phyloP scores from a whole-genome alignment of 2,888 invertebrate species.

The Diaprepes abbreviatus region DNA sequence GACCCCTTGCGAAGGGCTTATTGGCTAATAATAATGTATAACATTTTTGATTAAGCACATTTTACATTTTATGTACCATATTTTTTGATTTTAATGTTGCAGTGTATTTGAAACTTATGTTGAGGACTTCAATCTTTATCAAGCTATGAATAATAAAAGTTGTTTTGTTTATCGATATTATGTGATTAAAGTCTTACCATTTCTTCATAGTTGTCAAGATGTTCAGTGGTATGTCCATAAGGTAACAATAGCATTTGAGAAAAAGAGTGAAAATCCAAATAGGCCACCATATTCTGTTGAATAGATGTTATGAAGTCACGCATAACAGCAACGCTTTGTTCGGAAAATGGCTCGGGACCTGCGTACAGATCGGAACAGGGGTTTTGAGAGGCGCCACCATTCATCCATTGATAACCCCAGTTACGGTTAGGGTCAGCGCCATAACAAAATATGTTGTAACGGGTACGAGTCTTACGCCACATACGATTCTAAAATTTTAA shows the following conservation, averaged over 20 bases:
- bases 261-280: slow-evolving; percentile 81
- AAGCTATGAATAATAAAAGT: too few relatives aligned
- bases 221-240: slow-evolving; percentile 75
- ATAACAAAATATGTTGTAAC: slow-evolving; percentile 68
- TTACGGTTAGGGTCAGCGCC: slow-evolving; percentile 86
- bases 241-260: slow-evolving; percentile 80
- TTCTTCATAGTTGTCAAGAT: slow-evolving; percentile 73
- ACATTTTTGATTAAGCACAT: too few relatives aligned
- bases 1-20: too few relatives aligned
- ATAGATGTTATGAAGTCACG: slow-evolving; percentile 70
- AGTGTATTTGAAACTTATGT: too few relatives aligned
- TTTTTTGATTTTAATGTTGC: too few relatives aligned
- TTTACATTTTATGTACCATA: too few relatives aligned
- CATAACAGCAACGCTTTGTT: slow-evolving; percentile 73
- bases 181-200: slow-evolving; percentile 67
- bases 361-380: slow-evolving; percentile 76
- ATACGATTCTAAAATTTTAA: slow-evolving; percentile 72
- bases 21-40: too few relatives aligned
- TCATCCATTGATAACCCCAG: slow-evolving; percentile 79
- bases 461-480: slow-evolving; percentile 78
- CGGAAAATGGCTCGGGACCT: slow-evolving; percentile 79
- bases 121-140: too few relatives aligned
- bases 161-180: too few relatives aligned
- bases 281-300: slow-evolving; percentile 65
- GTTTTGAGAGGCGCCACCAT: slow-evolving; percentile 70